Percentiles rank a stretch among this genome's conserved stretches.
phyloP scores from a whole-genome alignment of 2,113 vertebrate genomes.

The Gambusia holbrooki region DNA sequence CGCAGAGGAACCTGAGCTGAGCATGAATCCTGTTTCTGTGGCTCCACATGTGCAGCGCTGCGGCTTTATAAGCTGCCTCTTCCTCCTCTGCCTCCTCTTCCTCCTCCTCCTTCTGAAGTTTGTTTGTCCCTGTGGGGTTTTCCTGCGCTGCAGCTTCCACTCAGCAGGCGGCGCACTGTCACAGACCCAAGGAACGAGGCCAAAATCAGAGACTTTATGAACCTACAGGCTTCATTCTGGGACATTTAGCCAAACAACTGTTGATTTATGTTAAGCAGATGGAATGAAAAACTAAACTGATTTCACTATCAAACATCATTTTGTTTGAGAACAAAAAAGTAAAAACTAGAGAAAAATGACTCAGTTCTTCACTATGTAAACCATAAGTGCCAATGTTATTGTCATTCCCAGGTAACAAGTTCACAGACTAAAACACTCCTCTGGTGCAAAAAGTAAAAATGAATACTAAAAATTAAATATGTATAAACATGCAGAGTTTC shows the following conservation, averaged over 20 bases:
- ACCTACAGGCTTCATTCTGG: not conserved
- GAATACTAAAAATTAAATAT: too few relatives aligned
- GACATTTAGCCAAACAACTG: not conserved
- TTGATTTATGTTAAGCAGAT: not conserved
- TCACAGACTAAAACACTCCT: too few relatives aligned
- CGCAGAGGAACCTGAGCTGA: slow-evolving; percentile 12
- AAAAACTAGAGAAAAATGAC: too few relatives aligned
- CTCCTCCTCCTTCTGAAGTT: slow-evolving; percentile 24
- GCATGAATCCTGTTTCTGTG: slow-evolving; percentile 37
- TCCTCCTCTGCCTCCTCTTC: slow-evolving; percentile 39
- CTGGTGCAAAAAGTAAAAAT: too few relatives aligned
- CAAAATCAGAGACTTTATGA: not conserved
- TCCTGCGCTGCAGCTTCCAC: not conserved
- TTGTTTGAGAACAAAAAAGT: too few relatives aligned
- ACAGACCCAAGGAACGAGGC: too few relatives aligned
- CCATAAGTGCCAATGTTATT: too few relatives aligned
- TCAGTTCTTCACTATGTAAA: too few relatives aligned
- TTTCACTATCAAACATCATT: not conserved
- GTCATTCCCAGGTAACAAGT: too few relatives aligned
- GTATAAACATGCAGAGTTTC: too few relatives aligned
- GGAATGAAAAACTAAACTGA: not conserved
- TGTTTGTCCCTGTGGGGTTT: not conserved
- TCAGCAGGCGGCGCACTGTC: slow-evolving; percentile 64
- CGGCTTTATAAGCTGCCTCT: slow-evolving; percentile 68
- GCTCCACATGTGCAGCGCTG: slow-evolving; percentile 57